Evolutionary conservation across 2,888 invertebrate genomes (phyloP).

Genomic region (Spisula solida): DNA sequence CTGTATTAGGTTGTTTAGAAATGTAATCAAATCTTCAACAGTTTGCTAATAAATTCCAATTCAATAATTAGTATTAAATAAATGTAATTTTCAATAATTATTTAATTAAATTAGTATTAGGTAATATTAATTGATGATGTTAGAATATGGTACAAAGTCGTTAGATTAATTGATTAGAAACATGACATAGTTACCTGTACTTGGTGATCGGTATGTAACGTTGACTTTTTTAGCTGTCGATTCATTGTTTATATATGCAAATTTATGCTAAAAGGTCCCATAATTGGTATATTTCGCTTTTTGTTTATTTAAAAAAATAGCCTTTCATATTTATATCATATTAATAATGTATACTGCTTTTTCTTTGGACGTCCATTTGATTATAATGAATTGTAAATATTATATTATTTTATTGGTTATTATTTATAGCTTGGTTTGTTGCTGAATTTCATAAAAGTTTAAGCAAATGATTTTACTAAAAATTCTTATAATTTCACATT

Average conservation of each 20-base stretch:
- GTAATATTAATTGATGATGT: neutral
- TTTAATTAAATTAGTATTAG: constrained; percentile 2
- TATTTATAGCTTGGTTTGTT: neutral
- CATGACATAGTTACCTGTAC: neutral
- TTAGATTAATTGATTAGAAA: neutral
- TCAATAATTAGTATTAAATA: neutral
- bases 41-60: neutral
- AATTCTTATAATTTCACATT: neutral
- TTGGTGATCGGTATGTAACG: neutral
- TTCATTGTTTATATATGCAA: constrained; percentile 13
- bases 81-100: neutral
- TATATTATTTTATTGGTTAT: neutral
- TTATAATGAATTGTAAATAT: constrained; percentile 1
- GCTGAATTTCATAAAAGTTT: neutral
- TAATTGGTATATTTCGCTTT: neutral
- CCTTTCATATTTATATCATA: neutral
- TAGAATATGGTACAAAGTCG: neutral
- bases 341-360: neutral
- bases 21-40: neutral
- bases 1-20: neutral
- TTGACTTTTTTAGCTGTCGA: neutral
- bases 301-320: neutral
- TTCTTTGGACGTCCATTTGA: neutral
- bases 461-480: neutral
- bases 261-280: neutral